Evolutionary conservation across 2,888 invertebrate genomes (phyloP).

Genomic region (Lottia gigantea): DNA sequence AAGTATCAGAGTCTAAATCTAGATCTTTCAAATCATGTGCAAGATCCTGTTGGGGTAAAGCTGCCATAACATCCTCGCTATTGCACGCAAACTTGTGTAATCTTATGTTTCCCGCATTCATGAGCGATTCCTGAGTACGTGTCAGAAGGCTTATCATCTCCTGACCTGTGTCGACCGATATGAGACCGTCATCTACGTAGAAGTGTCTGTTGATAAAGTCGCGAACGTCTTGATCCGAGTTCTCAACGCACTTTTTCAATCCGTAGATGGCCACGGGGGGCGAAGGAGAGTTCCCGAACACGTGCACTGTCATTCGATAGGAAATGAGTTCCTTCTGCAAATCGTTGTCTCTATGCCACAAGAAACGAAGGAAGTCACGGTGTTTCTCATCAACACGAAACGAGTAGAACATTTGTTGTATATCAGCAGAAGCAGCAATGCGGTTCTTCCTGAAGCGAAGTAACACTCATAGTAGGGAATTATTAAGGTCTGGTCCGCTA

Average conservation of each 20-base stretch:
- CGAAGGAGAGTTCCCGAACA: slow-evolving; percentile 38
- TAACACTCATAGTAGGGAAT: slow-evolving; percentile 32
- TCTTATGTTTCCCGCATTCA: slow-evolving; percentile 18
- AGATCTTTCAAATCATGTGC: slow-evolving; percentile 14
- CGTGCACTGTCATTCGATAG: slow-evolving; percentile 37
- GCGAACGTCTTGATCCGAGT: slow-evolving; percentile 14
- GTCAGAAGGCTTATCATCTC: slow-evolving; percentile 3
- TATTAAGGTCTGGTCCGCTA: slow-evolving; percentile 31
- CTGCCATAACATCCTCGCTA: slow-evolving; percentile 19
- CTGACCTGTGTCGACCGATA: neutral
- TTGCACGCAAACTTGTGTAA: slow-evolving; percentile 32
- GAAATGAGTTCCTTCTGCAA: slow-evolving; percentile 27
- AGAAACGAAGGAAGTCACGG: slow-evolving; percentile 32
- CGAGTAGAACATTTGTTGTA: slow-evolving; percentile 36
- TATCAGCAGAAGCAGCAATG: slow-evolving; percentile 29
- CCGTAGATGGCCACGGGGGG: slow-evolving; percentile 19
- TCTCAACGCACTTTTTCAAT: slow-evolving; percentile 7
- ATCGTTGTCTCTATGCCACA: slow-evolving; percentile 37
- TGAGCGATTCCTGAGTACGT: slow-evolving; percentile 15
- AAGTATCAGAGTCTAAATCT: slow-evolving; percentile 13
- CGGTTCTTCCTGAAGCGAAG: slow-evolving; percentile 28
- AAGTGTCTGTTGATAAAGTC: slow-evolving; percentile 16
- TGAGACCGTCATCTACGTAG: slow-evolving; percentile 14
- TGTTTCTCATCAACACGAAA: slow-evolving; percentile 32
- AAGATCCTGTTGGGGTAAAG: slow-evolving; percentile 19